These are phyloP conservation scores for Ditylenchus dipsaci DNA, from an alignment of 1,140 invertebrate species.

Conservation along the genomic window DNA sequence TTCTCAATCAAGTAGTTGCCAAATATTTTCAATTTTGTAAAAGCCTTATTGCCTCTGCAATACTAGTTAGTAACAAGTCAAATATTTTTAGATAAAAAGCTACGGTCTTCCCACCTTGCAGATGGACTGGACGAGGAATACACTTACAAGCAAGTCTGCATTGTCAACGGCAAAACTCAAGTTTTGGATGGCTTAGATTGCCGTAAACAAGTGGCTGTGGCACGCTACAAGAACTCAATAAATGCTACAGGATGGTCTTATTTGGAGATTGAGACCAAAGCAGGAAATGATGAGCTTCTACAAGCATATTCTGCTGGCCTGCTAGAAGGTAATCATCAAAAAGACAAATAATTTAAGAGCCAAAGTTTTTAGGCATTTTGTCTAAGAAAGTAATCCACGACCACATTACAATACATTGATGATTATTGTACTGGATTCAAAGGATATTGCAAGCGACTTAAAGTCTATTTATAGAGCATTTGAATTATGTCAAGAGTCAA, in stretches of 20 bases:
- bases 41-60: too few relatives aligned
- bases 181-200: constrained; percentile 52
- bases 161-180: constrained; percentile 37
- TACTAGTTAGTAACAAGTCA: too few relatives aligned
- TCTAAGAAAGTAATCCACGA: constrained; percentile 40
- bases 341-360: constrained; percentile 4
- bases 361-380: constrained; percentile 32
- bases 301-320: constrained; percentile 55
- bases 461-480: constrained; percentile 43
- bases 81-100: too few relatives aligned
- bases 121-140: constrained; percentile 39
- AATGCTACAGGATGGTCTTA: constrained; percentile 56
- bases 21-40: too few relatives aligned
- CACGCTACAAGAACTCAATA: constrained; percentile 48
- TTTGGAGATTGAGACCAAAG: constrained; percentile 44
- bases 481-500: constrained; percentile 45
- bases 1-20: too few relatives aligned
- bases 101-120: too few relatives aligned
- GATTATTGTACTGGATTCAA: constrained; percentile 54
- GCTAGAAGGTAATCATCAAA: constrained; percentile 60
- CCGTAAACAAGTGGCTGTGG: constrained; percentile 48
- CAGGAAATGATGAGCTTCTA: constrained; percentile 59
- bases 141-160: constrained; percentile 50
- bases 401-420: constrained; percentile 42
- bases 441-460: constrained; percentile 46